Conservation (phyloP, 2,113 vertebrate genomes). For the Brachyhypopomus occidentalis region DNA sequence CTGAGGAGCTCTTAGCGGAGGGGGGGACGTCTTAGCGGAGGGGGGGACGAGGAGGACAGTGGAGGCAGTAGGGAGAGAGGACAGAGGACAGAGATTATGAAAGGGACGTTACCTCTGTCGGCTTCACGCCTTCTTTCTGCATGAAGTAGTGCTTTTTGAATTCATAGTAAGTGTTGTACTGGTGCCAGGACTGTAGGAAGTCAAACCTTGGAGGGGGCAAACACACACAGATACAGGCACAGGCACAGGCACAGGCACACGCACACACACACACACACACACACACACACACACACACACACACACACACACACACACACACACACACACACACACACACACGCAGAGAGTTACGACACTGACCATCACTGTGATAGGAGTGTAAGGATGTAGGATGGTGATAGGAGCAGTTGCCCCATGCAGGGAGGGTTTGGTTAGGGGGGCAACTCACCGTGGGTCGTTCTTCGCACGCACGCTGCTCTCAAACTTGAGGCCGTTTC, state of each 20-base stretch:
- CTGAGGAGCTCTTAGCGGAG: neutral
- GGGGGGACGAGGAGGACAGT: neutral
- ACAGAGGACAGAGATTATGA: neutral
- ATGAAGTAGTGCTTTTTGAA: conserved; percentile 99
- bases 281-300: conserved; percentile 28
- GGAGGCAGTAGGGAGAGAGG: neutral
- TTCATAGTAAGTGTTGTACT: conserved; percentile 96
- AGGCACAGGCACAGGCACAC: neutral
- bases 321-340: neutral
- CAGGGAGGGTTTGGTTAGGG: neutral
- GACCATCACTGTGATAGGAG: too few species aligned
- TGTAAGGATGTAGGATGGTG: too few species aligned
- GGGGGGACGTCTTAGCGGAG: neutral
- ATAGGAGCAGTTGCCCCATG: too few species aligned
- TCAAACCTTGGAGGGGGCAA: conserved; percentile 82
- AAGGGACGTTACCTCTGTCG: conserved; percentile 66
- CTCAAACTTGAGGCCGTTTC: conserved; percentile 96
- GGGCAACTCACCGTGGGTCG: conserved; percentile 85
- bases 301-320: neutral
- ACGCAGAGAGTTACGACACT: too few species aligned
- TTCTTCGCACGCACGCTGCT: conserved; percentile 95
- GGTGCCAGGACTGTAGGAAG: conserved; percentile 94
- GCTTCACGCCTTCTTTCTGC: conserved; percentile 83
- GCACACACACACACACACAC: neutral
- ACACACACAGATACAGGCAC: neutral